Evolutionary conservation across 2,888 invertebrate species (phyloP).

Genomic region (Cremastinae sp.): DNA sequence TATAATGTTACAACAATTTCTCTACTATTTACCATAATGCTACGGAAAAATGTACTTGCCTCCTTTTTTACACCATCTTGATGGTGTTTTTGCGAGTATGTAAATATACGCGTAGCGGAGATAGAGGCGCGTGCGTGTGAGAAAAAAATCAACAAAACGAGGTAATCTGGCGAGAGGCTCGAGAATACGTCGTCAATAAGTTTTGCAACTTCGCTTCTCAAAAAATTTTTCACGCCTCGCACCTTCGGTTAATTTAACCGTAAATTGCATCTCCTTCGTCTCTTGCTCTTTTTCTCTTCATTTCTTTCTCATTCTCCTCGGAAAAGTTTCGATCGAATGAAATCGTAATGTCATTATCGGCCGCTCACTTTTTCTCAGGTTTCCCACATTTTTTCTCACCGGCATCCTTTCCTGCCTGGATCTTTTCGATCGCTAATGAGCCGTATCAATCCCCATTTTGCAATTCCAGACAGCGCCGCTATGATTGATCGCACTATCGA

Average conservation of each 20-base stretch:
- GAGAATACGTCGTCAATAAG: conserved; percentile 66
- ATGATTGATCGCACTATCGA: conserved; percentile 51
- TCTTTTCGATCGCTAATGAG: conserved; percentile 46
- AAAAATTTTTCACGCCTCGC: conserved; percentile 77
- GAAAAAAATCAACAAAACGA: conserved; percentile 12
- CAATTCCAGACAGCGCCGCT: conserved; percentile 26
- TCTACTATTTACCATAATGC: no score
- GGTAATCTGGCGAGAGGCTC: conserved; percentile 2
- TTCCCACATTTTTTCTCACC: no score
- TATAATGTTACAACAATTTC: conserved; percentile 23
- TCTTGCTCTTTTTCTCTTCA: conserved; percentile 9
- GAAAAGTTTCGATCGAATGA: conserved; percentile 13
- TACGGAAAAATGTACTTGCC: no score
- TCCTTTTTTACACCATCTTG: no score
- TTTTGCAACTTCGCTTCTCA: conserved; percentile 76
- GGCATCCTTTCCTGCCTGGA: conserved; percentile 23
- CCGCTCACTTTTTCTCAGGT: conserved; percentile 47
- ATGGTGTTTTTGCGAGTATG: no score
- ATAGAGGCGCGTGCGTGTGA: no score
- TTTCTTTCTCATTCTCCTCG: conserved; percentile 12
- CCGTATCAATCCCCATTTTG: conserved; percentile 52
- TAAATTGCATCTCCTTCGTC: conserved; percentile 67
- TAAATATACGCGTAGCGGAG: no score
- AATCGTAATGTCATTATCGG: conserved; percentile 26
- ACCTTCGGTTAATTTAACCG: conserved; percentile 71